phyloP scores from a whole-genome alignment of 2,888 invertebrate genomes.

The Cephus runcator region DNA sequence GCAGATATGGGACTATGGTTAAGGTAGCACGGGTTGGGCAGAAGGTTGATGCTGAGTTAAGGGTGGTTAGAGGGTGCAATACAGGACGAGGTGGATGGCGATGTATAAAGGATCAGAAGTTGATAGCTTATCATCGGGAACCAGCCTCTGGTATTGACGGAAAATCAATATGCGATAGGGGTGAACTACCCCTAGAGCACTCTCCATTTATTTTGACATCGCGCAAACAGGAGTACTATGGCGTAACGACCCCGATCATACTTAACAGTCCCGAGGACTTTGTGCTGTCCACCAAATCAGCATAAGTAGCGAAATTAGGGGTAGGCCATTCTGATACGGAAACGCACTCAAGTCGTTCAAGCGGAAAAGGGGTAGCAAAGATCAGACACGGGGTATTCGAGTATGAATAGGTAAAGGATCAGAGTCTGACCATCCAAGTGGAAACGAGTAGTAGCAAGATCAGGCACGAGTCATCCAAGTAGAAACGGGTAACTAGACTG shows the following conservation, averaged over 20 bases:
- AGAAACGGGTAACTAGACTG: neutral
- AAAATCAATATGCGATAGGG: slow-evolving; percentile 40
- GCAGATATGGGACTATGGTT: neutral
- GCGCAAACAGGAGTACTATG: neutral
- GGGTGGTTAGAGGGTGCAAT: neutral
- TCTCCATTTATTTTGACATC: slow-evolving; percentile 29
- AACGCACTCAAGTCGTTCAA: neutral
- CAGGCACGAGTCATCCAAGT: neutral
- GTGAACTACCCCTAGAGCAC: slow-evolving; percentile 28
- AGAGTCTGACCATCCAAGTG: neutral
- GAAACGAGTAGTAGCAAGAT: neutral
- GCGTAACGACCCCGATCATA: neutral
- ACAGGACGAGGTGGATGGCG: neutral
- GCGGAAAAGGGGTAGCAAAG: neutral
- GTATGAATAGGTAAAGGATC: neutral
- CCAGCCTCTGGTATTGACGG: slow-evolving; percentile 40
- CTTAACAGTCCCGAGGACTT: neutral
- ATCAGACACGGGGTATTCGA: neutral
- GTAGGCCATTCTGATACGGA: neutral
- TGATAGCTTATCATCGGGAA: slow-evolving; percentile 40
- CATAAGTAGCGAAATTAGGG: neutral
- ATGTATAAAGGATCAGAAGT: slow-evolving; percentile 23
- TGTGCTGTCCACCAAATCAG: neutral
- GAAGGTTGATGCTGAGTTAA: neutral
- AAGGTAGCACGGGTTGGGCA: neutral